phyloP scores from a whole-genome alignment of 2,888 invertebrate species.

The Drosophila anomelani region DNA sequence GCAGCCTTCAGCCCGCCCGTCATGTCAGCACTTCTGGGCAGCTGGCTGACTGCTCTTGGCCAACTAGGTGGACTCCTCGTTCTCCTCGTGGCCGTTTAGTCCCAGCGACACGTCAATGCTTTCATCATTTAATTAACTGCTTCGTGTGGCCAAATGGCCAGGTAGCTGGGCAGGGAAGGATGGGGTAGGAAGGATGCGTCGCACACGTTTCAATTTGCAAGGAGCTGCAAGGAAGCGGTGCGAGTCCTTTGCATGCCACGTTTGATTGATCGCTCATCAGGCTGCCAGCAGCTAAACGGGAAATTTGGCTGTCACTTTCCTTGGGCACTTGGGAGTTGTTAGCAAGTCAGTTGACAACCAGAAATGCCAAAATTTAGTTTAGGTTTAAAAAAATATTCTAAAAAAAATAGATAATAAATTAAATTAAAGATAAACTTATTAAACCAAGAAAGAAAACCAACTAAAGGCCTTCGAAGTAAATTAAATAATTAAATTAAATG shows the following conservation, averaged over 20 bases:
- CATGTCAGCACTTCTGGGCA: constrained; percentile 29
- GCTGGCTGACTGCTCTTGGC: constrained; percentile 7
- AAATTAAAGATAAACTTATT: no score
- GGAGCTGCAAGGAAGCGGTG: constrained; percentile 40
- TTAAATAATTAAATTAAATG: no score
- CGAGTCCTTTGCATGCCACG: constrained; percentile 62
- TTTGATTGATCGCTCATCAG: constrained; percentile 65
- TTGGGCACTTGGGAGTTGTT: constrained; percentile 12
- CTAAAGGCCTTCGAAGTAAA: no score
- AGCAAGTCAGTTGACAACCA: constrained; percentile 6
- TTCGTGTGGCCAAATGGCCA: constrained; percentile 54
- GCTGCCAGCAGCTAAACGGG: constrained; percentile 53
- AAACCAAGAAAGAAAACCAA: no score
- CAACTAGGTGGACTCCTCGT: constrained; percentile 11
- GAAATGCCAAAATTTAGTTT: neutral
- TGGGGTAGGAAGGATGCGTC: constrained; percentile 17
- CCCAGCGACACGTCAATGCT: constrained; percentile 72
- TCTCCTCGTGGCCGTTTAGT: constrained; percentile 48
- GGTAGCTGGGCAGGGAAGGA: constrained; percentile 1
- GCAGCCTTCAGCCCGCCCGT: constrained; percentile 2
- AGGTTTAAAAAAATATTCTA: no score
- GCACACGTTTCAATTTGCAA: constrained; percentile 43
- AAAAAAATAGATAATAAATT: no score
- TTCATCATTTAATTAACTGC: constrained; percentile 81
- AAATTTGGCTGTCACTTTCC: constrained; percentile 70